phyloP scores from a whole-genome alignment of 1,140 invertebrate genomes.

The Drosophila truncata region DNA sequence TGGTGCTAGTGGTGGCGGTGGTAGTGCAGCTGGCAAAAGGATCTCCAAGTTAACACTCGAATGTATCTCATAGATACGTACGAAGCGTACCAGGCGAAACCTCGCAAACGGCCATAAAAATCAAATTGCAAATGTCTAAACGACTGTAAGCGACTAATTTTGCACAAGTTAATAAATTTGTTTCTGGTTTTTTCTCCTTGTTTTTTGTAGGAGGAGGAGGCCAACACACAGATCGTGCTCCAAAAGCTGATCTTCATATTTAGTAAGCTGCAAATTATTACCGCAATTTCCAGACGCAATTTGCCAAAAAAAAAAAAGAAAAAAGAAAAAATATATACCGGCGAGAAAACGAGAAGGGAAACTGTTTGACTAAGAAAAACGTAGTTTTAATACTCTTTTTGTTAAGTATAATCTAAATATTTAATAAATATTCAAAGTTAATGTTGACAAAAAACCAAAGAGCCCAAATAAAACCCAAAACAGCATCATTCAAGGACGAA shows the following conservation, averaged over 20 bases:
- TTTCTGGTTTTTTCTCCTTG: slow-evolving; percentile 23
- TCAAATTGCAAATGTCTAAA: slow-evolving; percentile 81
- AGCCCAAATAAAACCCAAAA: no score
- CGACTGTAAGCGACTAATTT: slow-evolving; percentile 83
- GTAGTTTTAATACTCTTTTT: background rate
- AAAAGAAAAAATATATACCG: background rate
- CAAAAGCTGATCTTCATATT: slow-evolving; percentile 79
- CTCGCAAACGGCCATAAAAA: slow-evolving; percentile 68
- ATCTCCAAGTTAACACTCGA: slow-evolving; percentile 34
- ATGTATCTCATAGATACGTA: slow-evolving; percentile 71
- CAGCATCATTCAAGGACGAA: no score
- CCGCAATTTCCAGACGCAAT: slow-evolving; percentile 80
- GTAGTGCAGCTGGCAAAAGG: slow-evolving; percentile 30
- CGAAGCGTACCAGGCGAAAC: slow-evolving; percentile 2
- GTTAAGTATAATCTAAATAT: no score
- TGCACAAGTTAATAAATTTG: slow-evolving; percentile 82
- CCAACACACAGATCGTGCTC: slow-evolving; percentile 46
- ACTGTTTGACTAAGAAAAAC: no score
- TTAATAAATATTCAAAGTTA: background rate
- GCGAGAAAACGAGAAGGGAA: slow-evolving; percentile 12
- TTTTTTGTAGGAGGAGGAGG: slow-evolving; percentile 11
- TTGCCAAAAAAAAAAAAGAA: slow-evolving; percentile 68
- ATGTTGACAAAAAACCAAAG: no score
- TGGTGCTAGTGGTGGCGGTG: background rate
- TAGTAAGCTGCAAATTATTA: slow-evolving; percentile 82